Evolutionary conservation across 2,888 invertebrate species (phyloP), one percentile per base, ranked within the genome.

Genomic region (Apamea monoglypha): DNA sequence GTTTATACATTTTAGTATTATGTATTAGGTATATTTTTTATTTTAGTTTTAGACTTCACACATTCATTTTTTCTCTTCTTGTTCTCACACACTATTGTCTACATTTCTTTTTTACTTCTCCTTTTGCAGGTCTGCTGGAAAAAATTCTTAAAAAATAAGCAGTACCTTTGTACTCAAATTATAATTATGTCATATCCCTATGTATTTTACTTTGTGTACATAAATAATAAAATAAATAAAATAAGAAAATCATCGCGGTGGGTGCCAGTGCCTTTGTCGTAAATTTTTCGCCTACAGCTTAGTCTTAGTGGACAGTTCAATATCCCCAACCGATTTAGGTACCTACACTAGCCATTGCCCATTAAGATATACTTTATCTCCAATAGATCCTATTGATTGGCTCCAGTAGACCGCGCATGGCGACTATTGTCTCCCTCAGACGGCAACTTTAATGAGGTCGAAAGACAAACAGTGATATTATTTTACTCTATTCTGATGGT

Each of bases 321-420:
- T 68, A 36, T 50, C 36, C 66, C 44, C 71, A 21, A 25, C 70
- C 25, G 32, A 64, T 83, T 21, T 70, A 50, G 8, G 21, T 63
- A 63, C n/a, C 10, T 32, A 50, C 44, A 44, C 47, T 36, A 36
- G 56, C 47, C 40, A 71, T 74, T 77, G 75, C 36, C 72, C 66
- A 84, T 76, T 76, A 84, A 75, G 63, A 84, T n/a, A 79, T 81
- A 84, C 64, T 81, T 87, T 84, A 74, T 80, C 70, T 79, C 18
- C 61, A 63, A 78, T 77, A 53, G 25, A 64, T 74, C 10, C 74
- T 75, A 81, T 84, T 86, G 78, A 86, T 88, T 81, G 88, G 56
- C 53, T 81, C 59, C 74, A 85, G 59, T 56, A 82, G 87, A 87
- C 88, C 84, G 78, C 16, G 56, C 84, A 71, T 67, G 36, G 47